Evolutionary conservation across 2,797 vertebrate genomes (phyloP).

Genomic region (Sebastes minor): DNA sequence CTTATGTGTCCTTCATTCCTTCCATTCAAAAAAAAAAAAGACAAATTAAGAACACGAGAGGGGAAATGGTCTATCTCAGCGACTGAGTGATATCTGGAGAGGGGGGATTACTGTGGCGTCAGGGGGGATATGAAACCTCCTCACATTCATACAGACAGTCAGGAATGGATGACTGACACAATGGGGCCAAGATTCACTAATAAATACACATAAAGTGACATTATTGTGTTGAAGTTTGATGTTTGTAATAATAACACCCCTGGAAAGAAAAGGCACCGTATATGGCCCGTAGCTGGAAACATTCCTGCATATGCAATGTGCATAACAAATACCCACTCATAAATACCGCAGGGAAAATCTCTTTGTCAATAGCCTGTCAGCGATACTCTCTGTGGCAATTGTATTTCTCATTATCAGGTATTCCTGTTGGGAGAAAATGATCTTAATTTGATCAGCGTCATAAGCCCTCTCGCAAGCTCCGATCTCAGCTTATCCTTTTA

Average conservation of each 20-base stretch:
- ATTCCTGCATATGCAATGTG: constrained; percentile 37
- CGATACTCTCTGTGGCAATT: constrained; percentile 46
- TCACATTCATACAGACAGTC: constrained; percentile 39
- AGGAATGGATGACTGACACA: constrained; percentile 60
- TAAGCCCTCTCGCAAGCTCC: constrained; percentile 57
- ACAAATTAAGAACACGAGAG: constrained; percentile 55
- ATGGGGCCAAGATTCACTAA: constrained; percentile 45
- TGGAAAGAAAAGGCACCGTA: constrained; percentile 18
- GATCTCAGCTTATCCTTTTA: constrained; percentile 74
- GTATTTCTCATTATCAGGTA: constrained; percentile 69
- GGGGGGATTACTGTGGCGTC: constrained; percentile 61
- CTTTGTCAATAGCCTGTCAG: constrained; percentile 67
- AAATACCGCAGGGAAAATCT: constrained; percentile 52
- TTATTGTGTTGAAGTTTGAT: constrained; percentile 41
- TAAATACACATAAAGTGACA: constrained; percentile 43
- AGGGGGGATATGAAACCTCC: constrained; percentile 46
- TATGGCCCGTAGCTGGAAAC: constrained; percentile 12
- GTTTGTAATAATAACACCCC: constrained; percentile 31
- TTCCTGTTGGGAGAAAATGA: constrained; percentile 69
- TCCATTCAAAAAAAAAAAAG: constrained; percentile 36
- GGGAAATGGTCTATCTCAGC: constrained; percentile 46
- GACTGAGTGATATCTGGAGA: constrained; percentile 59
- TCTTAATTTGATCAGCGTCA: constrained; percentile 75
- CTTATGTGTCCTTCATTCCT: constrained; percentile 26
- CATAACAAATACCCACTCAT: constrained; percentile 43